Base-by-base conservation (phyloP, 35 echinoderm and acorn worm genomes). In the Patiria miniata region DNA sequence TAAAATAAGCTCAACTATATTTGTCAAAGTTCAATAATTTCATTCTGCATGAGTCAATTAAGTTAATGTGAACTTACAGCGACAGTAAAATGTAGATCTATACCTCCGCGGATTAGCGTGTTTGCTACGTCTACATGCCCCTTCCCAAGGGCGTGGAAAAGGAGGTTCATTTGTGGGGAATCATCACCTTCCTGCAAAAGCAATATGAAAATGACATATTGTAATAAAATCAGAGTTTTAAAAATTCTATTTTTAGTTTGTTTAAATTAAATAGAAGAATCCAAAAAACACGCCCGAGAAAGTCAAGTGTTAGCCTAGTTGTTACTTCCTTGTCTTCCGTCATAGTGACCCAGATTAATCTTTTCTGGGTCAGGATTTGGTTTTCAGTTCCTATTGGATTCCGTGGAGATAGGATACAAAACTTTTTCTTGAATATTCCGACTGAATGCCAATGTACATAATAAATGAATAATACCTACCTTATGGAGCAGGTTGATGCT, bases 1-100 rank as follows among this genome's bases (percentile, higher is more conserved):
- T n/a, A n/a, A n/a, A n/a, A n/a, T n/a, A n/a, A n/a, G n/a, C n/a
- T n/a, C n/a, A n/a, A n/a, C n/a, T n/a, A n/a, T n/a, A n/a, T n/a
- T n/a, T n/a, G n/a, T n/a, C n/a, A n/a, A n/a, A n/a, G n/a, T n/a
- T n/a, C n/a, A n/a, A n/a, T 47, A 4, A 47, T 4, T 47, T 12
- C 12, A 47, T 47, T 47, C 12, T 47, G 42, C 4, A 47, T 6
- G 42, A 47, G 4, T 12, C 12, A 12, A 47, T 6, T 47, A 47
- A 47, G n/a, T 47, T 47, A 4, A 61, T 19, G 34, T 26, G 2
- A 22, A 73, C 65, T 73, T 73, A 73, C 65, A 73, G 65, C 5
- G 18, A 73, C 65, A 32, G 65, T 73, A 23, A 32, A 73, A 73
- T 73, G 65, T 9, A 73, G 65, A 30, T 73, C 65, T 36, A 73